Evolutionary conservation across 1,140 invertebrate genomes (phyloP), one percentile per base, ranked within the genome.

Genomic region (Trichomalopsis sarcophagae): DNA sequence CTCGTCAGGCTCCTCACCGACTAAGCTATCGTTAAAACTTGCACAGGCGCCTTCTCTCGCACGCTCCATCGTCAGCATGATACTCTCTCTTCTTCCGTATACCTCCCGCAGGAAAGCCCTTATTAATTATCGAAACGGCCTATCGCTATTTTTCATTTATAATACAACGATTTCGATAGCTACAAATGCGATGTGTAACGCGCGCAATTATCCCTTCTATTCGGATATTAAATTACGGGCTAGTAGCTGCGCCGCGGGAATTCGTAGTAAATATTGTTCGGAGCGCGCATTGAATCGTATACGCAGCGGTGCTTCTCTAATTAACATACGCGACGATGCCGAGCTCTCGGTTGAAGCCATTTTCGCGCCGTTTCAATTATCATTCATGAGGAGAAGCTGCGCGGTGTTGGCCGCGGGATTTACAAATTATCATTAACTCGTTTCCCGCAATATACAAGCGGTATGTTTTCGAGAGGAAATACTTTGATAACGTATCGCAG

Each of bases 21-120:
- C 50, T 66, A 83, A 83, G 73, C 71, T 77, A 75, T 74, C 81
- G 74, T 76, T 83, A 77, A 83, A 83, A 83, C 55, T 83, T 83
- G 50, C 36, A 75, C 14, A 75, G n/a, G 36, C 66, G 17, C 40
- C 30, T 47, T 9, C 30, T 36, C 33, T 40, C 27, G 11, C 73
- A 3, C 23, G 4, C 17, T 78, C 4, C n/a, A 74, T 74, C 71
- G n/a, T 36, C 3, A 55, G 17, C 17, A 14, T 55, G 50, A 55
- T 55, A 69, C 7, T 3, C 78, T 11, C 55, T 10, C 0, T n/a
- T 27, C 27, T 27, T 27, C 27, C 2, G 27, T 27, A 27, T 27
- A 7, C 23, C 33, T 30, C 13, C 33, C 21, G 27, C 27, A 44
- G 62, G 33, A 55, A 82, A 55, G 76, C 69, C 44, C 14, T 83